phyloP scores from a whole-genome alignment of 2,797 vertebrate species.

The Leptatherina wallacei region DNA sequence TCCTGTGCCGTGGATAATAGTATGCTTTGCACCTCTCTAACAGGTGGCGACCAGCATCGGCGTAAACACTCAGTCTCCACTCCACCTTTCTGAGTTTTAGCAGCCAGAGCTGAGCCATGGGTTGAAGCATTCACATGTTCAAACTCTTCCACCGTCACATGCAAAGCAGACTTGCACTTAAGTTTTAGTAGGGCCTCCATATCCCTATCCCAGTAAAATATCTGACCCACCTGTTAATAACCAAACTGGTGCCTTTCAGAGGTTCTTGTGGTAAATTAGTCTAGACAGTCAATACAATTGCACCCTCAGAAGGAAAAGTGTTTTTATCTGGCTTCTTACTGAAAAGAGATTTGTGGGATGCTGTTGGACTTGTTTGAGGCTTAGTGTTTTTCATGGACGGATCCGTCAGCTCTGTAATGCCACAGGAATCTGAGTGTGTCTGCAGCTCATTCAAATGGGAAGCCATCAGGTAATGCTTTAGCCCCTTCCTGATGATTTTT shows the following conservation, averaged over 20 bases:
- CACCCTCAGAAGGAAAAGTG: slow-evolving; percentile 52
- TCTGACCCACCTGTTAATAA: slow-evolving; percentile 77
- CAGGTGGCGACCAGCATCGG: slow-evolving; percentile 81
- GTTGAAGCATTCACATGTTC: slow-evolving; percentile 45
- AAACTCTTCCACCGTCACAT: slow-evolving; percentile 55
- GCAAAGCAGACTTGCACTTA: slow-evolving; percentile 58
- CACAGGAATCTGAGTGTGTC: slow-evolving; percentile 55
- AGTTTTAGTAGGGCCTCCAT: slow-evolving; percentile 61
- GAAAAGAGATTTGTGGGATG: slow-evolving; percentile 49
- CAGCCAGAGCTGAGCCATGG: slow-evolving; percentile 27
- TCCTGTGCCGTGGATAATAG: slow-evolving; percentile 82
- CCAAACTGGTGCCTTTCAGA: slow-evolving; percentile 52
- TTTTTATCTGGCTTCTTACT: slow-evolving; percentile 58
- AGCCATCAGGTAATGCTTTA: slow-evolving; percentile 55
- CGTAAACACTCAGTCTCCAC: slow-evolving; percentile 73
- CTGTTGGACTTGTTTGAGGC: slow-evolving; percentile 49
- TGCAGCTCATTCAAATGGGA: slow-evolving; percentile 51
- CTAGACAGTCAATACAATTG: slow-evolving; percentile 68
- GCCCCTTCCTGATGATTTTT: slow-evolving; percentile 37
- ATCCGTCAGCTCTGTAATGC: slow-evolving; percentile 45
- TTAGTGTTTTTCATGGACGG: slow-evolving; percentile 62
- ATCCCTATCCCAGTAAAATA: slow-evolving; percentile 73
- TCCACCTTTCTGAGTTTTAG: slow-evolving; percentile 49
- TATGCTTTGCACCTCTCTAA: slow-evolving; percentile 75
- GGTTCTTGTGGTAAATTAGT: slow-evolving; percentile 62